Base-by-base conservation (phyloP, 2,888 invertebrate species). In the Baccha elongata region DNA sequence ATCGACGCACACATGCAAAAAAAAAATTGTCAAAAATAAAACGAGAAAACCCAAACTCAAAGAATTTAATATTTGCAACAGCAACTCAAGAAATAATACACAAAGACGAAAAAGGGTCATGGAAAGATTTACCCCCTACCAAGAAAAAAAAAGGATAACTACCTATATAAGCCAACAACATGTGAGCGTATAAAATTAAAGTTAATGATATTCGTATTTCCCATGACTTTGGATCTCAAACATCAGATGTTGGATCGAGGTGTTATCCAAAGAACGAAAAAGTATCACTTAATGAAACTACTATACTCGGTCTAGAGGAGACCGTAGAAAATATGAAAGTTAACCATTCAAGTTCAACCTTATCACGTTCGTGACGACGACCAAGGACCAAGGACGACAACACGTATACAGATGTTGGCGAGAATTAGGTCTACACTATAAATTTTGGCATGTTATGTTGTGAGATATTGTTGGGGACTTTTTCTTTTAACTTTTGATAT, bases 181-280 rank as follows among this genome's bases (percentile, higher is more conserved):
- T 78, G 72, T 83, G 83, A 78, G 68, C 64, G 64, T 68, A 83
- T 83, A 72, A 78, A 83, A 83, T 83, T 73, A 83, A 83, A 78
- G 67, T 76, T 78, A 72, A 67, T 67, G 68, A 73, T 83, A 83
- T 73, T 78, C 72, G 48, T 48, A 67, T 68, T 55, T 13, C 62
- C 48, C 68, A 48, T 72, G 29, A n/a, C n/a, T n/a, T n/a, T n/a
- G n/a, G n/a, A n/a, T n/a, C n/a, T n/a, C n/a, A n/a, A n/a, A n/a
- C 21, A 15, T 29, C 55, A 29, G 55, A 21, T 21, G 37, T 23
- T 10, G 40, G 53, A 8, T 17, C n/a, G 44, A 35, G 29, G 68
- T 53, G 53, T 52, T 50, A 67, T 48, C 44, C 37, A 40, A 40
- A 64, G 72, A 35, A 42, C 48, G 68, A 83, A 58, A 83, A 58